phyloP scores from a whole-genome alignment of 1,140 invertebrate genomes.

The Bombus breviceps region DNA sequence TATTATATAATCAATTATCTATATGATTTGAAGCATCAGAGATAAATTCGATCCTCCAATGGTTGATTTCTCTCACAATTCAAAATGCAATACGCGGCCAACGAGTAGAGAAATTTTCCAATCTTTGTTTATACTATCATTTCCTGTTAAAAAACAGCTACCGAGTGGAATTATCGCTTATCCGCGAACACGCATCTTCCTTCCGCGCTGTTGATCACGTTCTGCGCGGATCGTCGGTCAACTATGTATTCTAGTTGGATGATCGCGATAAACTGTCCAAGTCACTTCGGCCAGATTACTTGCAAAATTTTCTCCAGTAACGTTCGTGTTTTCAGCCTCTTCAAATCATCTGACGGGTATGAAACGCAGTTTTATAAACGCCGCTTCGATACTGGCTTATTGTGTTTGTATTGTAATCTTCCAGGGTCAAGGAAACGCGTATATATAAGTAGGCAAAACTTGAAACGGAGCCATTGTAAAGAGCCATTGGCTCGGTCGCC shows the following conservation, averaged over 20 bases:
- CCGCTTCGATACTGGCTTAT: background rate
- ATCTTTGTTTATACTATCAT: too few species aligned
- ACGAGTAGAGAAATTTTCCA: background rate
- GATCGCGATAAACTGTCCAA: background rate
- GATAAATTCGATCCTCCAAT: background rate
- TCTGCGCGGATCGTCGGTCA: too few species aligned
- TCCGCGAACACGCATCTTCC: accelerated
- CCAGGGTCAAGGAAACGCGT: too few species aligned
- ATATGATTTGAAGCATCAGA: background rate
- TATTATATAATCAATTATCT: background rate
- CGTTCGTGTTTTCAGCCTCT: background rate
- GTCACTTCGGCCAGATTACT: background rate
- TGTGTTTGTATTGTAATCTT: background rate
- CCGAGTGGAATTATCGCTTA: too few species aligned
- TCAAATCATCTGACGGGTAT: background rate
- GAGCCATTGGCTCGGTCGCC: too few species aligned
- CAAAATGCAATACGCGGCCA: background rate
- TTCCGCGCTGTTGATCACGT: too few species aligned
- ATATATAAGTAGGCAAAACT: too few species aligned
- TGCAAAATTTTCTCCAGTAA: too few species aligned
- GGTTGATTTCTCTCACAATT: background rate
- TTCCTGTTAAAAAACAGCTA: too few species aligned
- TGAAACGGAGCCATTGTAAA: too few species aligned
- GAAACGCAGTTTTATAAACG: background rate
- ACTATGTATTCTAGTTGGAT: too few species aligned